Conservation (phyloP, 2,113 vertebrate genomes). For the Silurus meridionalis region DNA sequence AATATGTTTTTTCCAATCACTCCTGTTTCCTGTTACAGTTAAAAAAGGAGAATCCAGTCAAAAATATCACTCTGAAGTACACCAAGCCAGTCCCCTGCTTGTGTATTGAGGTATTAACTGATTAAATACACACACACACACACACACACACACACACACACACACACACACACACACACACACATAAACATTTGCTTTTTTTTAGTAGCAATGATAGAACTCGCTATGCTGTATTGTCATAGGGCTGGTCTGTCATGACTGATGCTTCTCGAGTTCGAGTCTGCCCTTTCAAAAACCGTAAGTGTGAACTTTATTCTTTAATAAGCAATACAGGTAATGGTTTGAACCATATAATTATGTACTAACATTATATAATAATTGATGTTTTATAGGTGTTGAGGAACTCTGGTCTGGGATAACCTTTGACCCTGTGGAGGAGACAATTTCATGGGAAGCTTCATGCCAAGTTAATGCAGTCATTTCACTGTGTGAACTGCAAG, state of each 20-base stretch:
- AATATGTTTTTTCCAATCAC: neutral
- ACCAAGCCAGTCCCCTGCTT: constrained; percentile 79
- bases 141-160: no score
- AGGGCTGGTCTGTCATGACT: constrained; percentile 81
- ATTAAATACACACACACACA: neutral
- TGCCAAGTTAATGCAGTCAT: constrained; percentile 73
- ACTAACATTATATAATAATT: neutral
- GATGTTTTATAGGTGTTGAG: constrained; percentile 66
- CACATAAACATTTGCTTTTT: neutral
- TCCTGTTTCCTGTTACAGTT: constrained; percentile 72
- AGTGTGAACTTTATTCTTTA: constrained; percentile 59
- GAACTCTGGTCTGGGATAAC: constrained; percentile 78
- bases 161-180: no score
- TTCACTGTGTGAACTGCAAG: constrained; percentile 71
- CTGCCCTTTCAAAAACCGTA: constrained; percentile 84
- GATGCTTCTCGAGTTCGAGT: constrained; percentile 81
- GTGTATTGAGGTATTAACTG: constrained; percentile 81
- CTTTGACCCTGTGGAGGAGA: constrained; percentile 74
- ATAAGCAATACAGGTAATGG: neutral
- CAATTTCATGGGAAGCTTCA: constrained; percentile 75
- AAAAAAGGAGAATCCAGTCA: constrained; percentile 71
- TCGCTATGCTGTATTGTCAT: constrained; percentile 11
- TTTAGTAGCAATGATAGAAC: neutral
- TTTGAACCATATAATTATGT: neutral
- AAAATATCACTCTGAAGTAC: constrained; percentile 69